Conservation (phyloP, 2,113 vertebrate species). For the Psophia crepitans region DNA sequence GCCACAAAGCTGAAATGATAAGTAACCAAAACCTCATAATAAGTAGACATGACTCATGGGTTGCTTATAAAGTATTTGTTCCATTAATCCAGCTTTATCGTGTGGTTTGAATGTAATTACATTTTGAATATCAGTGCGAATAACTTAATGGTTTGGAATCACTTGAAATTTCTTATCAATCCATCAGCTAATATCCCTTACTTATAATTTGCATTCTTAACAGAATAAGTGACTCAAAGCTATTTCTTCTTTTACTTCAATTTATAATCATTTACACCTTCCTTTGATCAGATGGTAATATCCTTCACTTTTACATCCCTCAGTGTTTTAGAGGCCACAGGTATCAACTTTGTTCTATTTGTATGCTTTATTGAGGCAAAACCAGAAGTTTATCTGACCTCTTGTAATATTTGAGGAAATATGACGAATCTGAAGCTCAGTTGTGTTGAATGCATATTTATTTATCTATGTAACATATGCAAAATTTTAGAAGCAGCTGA, state of each 20-base stretch:
- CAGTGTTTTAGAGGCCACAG: neutral
- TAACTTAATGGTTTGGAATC: slow-evolving; percentile 24
- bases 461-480: neutral
- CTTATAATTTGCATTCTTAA: neutral
- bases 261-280: neutral
- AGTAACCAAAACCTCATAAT: neutral
- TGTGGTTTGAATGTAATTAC: slow-evolving; percentile 19
- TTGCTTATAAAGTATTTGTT: slow-evolving; percentile 12
- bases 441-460: neutral
- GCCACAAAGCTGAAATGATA: neutral
- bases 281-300: neutral
- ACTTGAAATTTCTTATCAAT: slow-evolving; percentile 19
- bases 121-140: slow-evolving; percentile 7
- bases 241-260: neutral
- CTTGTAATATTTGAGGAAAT: neutral
- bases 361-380: neutral
- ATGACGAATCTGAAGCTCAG: neutral
- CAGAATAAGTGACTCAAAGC: neutral
- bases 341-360: neutral
- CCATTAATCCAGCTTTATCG: neutral
- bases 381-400: neutral
- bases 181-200: neutral
- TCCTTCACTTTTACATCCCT: neutral
- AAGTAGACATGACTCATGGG: neutral
- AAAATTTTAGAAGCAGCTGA: neutral